phyloP scores from a whole-genome alignment of 1,140 invertebrate species.

The Rhynchophorus ferrugineus region DNA sequence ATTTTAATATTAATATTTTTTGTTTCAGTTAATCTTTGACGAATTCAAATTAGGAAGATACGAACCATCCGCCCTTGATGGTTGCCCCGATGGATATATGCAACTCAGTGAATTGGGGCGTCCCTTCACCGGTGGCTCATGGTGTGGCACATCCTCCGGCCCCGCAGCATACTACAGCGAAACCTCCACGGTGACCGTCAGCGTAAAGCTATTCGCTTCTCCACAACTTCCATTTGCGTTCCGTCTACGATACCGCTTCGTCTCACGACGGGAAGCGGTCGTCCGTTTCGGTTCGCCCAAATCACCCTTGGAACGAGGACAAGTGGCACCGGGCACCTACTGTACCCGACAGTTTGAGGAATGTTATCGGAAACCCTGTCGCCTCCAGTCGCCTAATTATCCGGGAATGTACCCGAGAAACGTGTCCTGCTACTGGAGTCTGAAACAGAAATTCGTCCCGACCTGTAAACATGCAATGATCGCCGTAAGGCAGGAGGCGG shows the following conservation, averaged over 20 bases:
- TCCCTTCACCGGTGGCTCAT: constrained; percentile 75
- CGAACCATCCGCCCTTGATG: constrained; percentile 55
- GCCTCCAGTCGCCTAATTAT: constrained; percentile 80
- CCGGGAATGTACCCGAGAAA: constrained; percentile 85
- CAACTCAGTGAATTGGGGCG: constrained; percentile 72
- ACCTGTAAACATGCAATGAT: constrained; percentile 86
- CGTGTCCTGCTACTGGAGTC: constrained; percentile 73
- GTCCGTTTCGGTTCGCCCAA: constrained; percentile 66
- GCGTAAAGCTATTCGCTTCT: constrained; percentile 59
- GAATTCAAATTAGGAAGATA: constrained; percentile 72
- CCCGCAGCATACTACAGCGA: constrained; percentile 79
- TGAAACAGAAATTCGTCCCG: constrained; percentile 73
- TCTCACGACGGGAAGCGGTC: constrained; percentile 63
- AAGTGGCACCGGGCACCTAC: constrained; percentile 76
- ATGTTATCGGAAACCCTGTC: constrained; percentile 74
- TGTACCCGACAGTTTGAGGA: constrained; percentile 82
- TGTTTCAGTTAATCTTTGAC: constrained; percentile 68
- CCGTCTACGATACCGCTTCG: constrained; percentile 69
- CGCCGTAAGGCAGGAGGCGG: constrained; percentile 62
- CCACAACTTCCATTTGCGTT: constrained; percentile 65
- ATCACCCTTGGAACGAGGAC: constrained; percentile 65
- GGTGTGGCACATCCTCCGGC: constrained; percentile 68
- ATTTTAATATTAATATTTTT: no score
- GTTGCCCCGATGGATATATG: constrained; percentile 77
- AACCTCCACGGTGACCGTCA: constrained; percentile 72